Evolutionary conservation across 2,797 vertebrate genomes (phyloP), one percentile per base, ranked within the genome.

Genomic region (Salarias fasciatus): DNA sequence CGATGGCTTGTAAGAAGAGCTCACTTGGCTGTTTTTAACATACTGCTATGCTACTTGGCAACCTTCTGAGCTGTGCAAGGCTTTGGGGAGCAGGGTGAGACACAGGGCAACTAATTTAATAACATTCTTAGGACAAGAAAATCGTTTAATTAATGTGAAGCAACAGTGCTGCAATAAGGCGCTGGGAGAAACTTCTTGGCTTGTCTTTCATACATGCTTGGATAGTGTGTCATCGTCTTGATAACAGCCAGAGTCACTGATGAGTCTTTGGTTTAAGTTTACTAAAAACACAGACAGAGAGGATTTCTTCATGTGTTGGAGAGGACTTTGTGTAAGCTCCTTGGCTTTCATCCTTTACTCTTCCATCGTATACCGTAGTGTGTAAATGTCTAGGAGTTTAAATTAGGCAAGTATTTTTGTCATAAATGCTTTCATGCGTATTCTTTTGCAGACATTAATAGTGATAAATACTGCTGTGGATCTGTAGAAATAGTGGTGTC

Each of bases 81-180:
- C 87, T 84, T 66, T 3, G 57, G 86, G 86, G 83, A 86, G 51
- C 69, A 42, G 74, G 79, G 84, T 84, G 86, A 85, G 83, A 84
- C 79, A 15, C 86, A 83, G 74, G 66, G 55, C 77, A 79, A 56
- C 79, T 86, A 88, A 88, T 86, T 82, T 71, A 87, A 88, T 87
- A 77, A 85, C 28, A 62, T 83, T 82, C 62, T 77, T 67, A 69
- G 64, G 68, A 83, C 74, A 72, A 60, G 52, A 69, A 54, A 51
- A 44, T 38, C 41, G 50, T 79, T 72, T 74, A 72, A 78, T 79
- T 76, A 77, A 69, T 61, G 56, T 53, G 53, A 73, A 50, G 55
- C 36, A 69, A 53, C 53, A 42, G 40, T 53, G 76, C 57, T 46
- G 52, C 37, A 63, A 36, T 79, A 56, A 44, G 52, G 68, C 63